Base-by-base conservation (phyloP, 35 echinoderm and acorn worm species). In the Acanthaster planci region DNA sequence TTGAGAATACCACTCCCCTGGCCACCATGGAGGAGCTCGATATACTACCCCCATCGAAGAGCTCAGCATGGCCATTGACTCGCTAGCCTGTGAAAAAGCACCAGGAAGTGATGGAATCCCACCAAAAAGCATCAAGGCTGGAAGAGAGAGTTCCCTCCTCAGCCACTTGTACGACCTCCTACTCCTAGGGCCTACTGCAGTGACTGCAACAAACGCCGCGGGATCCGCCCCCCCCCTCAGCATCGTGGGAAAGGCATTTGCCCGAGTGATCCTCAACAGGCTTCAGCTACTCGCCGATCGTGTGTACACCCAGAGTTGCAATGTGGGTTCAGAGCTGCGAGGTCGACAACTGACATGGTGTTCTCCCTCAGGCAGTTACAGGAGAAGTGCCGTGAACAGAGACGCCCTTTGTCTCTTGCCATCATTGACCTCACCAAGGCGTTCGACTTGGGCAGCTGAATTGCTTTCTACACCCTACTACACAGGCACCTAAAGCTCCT, bases 161-260 rank as follows among this genome's bases (percentile, higher is more conserved):
- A 10, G 12, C 67, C 89, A 23, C 6, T 77, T 91, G 2, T 52
- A 85, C 40, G 67, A 90, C 12, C 58, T 90, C 30, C 80, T 90
- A 12, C 78, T 58, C 76, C 78, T 38, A n/a, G n/a, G n/a, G n/a
- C n/a, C n/a, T n/a, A 85, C 39, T 40, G 82, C 35, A 72, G 76
- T 23, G 87, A 90, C 26, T 94, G 87, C 38, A 90, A 94, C 87
- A 94, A 90, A 37, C 77, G 52, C 42, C 60, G 87, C 34, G 87
- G 87, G 16, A 89, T 84, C 16, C n/a, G n/a, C n/a, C n/a, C 84
- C 80, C 60, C 47, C 84, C 8, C 75, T 85, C 9, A 79, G 51
- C 64, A 81, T 80, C 31, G 39, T 76, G 80, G n/a, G n/a, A n/a
- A n/a, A n/a, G n/a, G n/a, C n/a, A n/a, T n/a, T n/a, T n/a, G n/a